These are phyloP conservation scores for Spodoptera frugiperda DNA, from an alignment of 1,140 invertebrate species.

Conservation along the genomic window DNA sequence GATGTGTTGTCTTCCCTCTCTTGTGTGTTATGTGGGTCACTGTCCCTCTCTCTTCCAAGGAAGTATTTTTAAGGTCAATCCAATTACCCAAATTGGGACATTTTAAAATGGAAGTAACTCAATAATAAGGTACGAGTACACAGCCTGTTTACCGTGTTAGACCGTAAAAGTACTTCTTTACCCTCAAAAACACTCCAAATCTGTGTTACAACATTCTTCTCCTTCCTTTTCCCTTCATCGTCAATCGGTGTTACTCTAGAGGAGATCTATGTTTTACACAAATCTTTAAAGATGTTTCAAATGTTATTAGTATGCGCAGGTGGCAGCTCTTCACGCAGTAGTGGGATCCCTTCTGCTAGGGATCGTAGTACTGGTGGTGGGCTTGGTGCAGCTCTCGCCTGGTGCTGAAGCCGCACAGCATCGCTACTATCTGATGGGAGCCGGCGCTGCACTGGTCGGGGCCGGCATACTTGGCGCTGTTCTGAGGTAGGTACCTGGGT, in stretches of 20 bases:
- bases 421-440: slow-evolving; percentile 89
- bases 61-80: slow-evolving; percentile 3
- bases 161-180: slow-evolving; percentile 23
- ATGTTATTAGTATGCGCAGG: slow-evolving; percentile 75
- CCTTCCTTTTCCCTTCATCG: neutral
- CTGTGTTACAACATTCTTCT: slow-evolving; percentile 11
- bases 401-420: slow-evolving; percentile 92
- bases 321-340: slow-evolving; percentile 91
- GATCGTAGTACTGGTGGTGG: slow-evolving; percentile 92
- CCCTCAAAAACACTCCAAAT: neutral
- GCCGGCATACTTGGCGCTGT: slow-evolving; percentile 86
- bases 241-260: slow-evolving; percentile 24
- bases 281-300: slow-evolving; percentile 30
- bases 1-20: slow-evolving; percentile 23
- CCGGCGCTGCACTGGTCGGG: slow-evolving; percentile 87
- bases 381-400: slow-evolving; percentile 92
- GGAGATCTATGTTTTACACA: slow-evolving; percentile 38
- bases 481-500: slow-evolving; percentile 53
- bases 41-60: slow-evolving; percentile 2
- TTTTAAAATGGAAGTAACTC: no score
- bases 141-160: neutral
- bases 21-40: slow-evolving; percentile 32
- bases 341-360: slow-evolving; percentile 91
- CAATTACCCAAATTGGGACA: no score
- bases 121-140: no score